Evolutionary conservation across 2,113 vertebrate genomes (phyloP), one percentile per base, ranked within the genome.

Genomic region (Gobio gobio): DNA sequence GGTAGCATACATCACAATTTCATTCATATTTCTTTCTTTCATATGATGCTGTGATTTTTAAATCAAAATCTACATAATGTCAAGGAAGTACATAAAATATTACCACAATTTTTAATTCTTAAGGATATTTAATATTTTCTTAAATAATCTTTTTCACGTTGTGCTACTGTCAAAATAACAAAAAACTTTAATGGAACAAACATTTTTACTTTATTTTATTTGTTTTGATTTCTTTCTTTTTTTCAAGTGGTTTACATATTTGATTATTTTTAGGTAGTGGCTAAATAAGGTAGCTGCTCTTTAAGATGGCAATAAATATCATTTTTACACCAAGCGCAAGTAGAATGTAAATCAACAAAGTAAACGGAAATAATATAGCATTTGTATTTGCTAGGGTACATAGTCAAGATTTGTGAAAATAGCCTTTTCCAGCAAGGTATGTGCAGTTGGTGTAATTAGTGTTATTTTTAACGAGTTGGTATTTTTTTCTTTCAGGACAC

Each of bases 401-500:
- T 51, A 13, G 26, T 29, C 26, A 33, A 5, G 63, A 14, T 66
- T 66, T 68, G 18, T 40, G 33, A 18, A 68, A 9, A 18, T 68
- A 20, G 26, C 29, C 16, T 36, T 8, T 20, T 1, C 9, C 9
- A 70, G 22, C 18, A 56, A 43, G 9, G 10, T 43, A 72, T 72
- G 18, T 20, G 26, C 5, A 16, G 1, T 33, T 6, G 16, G 0
- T 74, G 47, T 6, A 16, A 2, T 29, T 29, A 29, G 29, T 29
- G 9, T 43, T 0, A 70, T 12, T 72, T 40, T 40, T 40, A 70
- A 5, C 4, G 2, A 10, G 3, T 70, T 40, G 18, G 18, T 13
- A 13, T 16, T 89, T 59, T 64, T 29, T 89, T 83, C 88, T 78
- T 88, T 4, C 93, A 99, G 97, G 96, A 96, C 83, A 99, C 98